phyloP scores from a whole-genome alignment of 2,797 vertebrate genomes.

The Meriones psammophilus region DNA sequence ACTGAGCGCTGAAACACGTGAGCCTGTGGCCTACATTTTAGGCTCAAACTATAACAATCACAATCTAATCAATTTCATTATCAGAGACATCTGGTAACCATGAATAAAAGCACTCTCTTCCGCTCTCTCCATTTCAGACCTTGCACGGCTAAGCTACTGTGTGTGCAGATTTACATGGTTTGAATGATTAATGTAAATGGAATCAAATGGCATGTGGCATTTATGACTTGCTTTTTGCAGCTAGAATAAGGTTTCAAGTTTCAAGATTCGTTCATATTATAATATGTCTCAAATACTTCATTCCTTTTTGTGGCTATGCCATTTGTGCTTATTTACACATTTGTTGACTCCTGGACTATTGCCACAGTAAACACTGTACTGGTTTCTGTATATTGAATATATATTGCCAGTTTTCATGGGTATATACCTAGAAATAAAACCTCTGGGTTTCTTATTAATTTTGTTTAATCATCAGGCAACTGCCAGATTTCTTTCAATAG shows the following conservation, averaged over 20 bases:
- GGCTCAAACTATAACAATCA: not conserved
- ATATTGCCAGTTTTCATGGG: not conserved
- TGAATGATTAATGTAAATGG: not conserved
- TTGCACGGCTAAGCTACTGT: not conserved
- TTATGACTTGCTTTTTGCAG: conserved; percentile 26
- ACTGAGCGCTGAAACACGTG: not conserved
- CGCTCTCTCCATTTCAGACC: not conserved
- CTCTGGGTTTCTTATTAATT: not conserved
- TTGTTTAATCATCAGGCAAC: not conserved
- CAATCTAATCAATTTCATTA: conserved; percentile 50
- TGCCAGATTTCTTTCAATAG: not conserved
- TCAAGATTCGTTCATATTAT: not conserved
- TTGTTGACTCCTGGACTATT: not conserved
- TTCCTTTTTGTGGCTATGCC: not conserved
- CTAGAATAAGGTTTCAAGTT: not conserved
- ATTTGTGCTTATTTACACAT: not conserved
- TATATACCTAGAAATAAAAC: not conserved
- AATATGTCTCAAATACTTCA: not conserved
- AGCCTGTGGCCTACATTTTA: not conserved
- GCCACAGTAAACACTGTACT: not conserved
- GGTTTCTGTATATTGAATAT: not conserved
- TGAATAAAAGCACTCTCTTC: not conserved
- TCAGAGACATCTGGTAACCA: not conserved
- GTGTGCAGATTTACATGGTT: not conserved
- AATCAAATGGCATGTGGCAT: not conserved